A percentile compares a stretch with the other conserved stretches of the same genome.
Conservation (phyloP, 2,888 invertebrate genomes). For the Gryllus longicercus region DNA sequence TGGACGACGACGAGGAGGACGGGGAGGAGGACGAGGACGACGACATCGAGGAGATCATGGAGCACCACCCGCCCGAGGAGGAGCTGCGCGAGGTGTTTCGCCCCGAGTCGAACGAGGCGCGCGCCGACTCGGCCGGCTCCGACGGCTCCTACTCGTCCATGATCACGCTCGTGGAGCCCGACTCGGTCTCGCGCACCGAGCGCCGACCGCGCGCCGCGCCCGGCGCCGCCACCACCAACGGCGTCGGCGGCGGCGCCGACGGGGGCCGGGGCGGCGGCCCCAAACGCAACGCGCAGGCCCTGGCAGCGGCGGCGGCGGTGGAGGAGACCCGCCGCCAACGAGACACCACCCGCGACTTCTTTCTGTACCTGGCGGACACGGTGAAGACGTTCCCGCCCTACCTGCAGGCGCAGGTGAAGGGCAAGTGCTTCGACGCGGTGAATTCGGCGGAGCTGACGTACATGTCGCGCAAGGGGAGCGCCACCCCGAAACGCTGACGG, state of each 20-base stretch:
- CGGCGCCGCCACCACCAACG: background rate
- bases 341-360: background rate
- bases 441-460: background rate
- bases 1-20: background rate
- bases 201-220: background rate
- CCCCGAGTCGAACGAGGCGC: background rate
- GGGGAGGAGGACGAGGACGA: background rate
- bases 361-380: background rate
- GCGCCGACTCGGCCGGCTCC: background rate
- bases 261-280: background rate
- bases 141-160: background rate
- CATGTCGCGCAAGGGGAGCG: background rate
- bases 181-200: background rate
- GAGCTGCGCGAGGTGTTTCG: background rate
- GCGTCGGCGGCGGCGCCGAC: background rate
- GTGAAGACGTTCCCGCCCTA: background rate
- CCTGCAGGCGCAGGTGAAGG: background rate
- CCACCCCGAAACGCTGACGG: background rate
- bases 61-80: background rate
- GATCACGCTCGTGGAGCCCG: background rate
- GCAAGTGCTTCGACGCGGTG: background rate
- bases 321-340: background rate
- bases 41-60: background rate
- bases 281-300: background rate
- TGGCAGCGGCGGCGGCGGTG: background rate